Conservation (phyloP, 2,888 invertebrate species). For the Dryococelus australis region DNA sequence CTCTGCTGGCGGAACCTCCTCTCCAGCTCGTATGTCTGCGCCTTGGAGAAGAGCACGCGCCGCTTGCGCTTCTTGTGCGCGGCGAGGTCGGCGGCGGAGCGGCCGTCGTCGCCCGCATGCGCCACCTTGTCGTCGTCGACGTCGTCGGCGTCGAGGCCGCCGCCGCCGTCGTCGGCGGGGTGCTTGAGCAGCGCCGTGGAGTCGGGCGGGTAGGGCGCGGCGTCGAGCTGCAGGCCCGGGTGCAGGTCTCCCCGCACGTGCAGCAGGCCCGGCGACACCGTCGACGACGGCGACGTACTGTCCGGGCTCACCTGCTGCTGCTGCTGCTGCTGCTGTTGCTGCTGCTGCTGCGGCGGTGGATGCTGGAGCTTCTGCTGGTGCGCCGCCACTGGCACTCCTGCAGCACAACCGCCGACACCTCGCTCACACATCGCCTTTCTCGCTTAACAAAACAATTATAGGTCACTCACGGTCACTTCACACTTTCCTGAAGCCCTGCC, state of each 20-base stretch:
- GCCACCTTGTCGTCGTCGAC: slow-evolving; percentile 65
- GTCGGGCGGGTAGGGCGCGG: slow-evolving; percentile 30
- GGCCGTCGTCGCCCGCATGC: slow-evolving; percentile 52
- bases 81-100: slow-evolving; percentile 44
- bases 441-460: too few species aligned
- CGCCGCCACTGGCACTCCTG: neutral
- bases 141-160: slow-evolving; percentile 58
- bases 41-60: slow-evolving; percentile 95
- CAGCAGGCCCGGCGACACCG: slow-evolving; percentile 29
- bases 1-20: slow-evolving; percentile 94
- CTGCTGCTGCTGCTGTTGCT: neutral
- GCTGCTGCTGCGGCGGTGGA: neutral
- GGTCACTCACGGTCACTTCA: too few species aligned
- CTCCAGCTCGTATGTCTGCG: slow-evolving; percentile 96
- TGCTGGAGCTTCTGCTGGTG: neutral
- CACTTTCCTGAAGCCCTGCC: too few species aligned
- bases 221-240: slow-evolving; percentile 31
- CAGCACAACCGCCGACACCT: neutral
- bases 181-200: slow-evolving; percentile 24
- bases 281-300: slow-evolving; percentile 59
- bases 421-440: too few species aligned
- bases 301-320: slow-evolving; percentile 81
- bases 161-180: slow-evolving; percentile 18
- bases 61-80: slow-evolving; percentile 90
- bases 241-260: slow-evolving; percentile 12